Evolutionary conservation across 2,888 invertebrate genomes (phyloP).

Genomic region (Diachrysia chrysitis): DNA sequence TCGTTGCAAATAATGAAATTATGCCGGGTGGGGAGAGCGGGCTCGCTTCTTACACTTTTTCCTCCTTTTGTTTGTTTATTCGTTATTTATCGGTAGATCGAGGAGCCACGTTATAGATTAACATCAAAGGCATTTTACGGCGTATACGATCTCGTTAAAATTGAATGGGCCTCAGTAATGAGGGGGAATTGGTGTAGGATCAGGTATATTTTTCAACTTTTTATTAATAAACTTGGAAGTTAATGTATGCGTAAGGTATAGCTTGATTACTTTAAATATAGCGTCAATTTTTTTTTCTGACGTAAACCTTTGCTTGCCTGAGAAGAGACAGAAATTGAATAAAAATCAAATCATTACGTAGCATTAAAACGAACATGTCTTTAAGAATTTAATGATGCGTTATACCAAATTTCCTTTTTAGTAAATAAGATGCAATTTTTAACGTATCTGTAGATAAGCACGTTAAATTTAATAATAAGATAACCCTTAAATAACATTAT

Average conservation of each 20-base stretch:
- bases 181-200: constrained; percentile 65
- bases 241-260: constrained; percentile 20
- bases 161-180: constrained; percentile 72
- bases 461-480: no score
- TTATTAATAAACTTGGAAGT: constrained; percentile 52
- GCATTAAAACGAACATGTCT: background rate
- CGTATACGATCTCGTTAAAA: constrained; percentile 76
- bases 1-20: constrained; percentile 81
- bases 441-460: no score
- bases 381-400: background rate
- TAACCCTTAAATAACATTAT: no score
- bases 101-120: constrained; percentile 78
- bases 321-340: no score
- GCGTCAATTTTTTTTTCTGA: constrained; percentile 8
- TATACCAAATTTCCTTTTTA: background rate
- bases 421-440: no score
- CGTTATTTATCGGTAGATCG: constrained; percentile 84
- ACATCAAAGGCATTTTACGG: constrained; percentile 78
- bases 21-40: constrained; percentile 62
- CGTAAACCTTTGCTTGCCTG: background rate
- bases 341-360: no score
- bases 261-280: constrained; percentile 33
- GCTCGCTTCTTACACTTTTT: constrained; percentile 67
- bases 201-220: constrained; percentile 52
- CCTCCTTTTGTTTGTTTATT: constrained; percentile 80